phyloP scores from a whole-genome alignment of 2,113 vertebrate species.

The Tautogolabrus adspersus region DNA sequence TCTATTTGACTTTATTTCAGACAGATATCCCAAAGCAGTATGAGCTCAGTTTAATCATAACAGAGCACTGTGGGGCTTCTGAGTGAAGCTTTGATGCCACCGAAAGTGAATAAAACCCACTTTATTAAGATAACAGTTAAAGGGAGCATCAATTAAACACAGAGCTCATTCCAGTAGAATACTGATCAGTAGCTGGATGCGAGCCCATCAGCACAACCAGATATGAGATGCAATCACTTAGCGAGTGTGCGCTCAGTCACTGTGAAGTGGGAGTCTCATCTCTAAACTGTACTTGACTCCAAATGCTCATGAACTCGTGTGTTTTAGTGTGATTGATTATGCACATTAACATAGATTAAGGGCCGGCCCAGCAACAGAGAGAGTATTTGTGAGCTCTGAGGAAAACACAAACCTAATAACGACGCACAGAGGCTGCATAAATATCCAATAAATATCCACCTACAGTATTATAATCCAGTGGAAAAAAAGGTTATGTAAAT shows the following conservation, averaged over 20 bases:
- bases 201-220: constrained; percentile 37
- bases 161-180: constrained; percentile 23
- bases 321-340: constrained; percentile 61
- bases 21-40: background rate
- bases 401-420: constrained; percentile 38
- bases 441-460: constrained; percentile 24
- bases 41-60: constrained; percentile 20
- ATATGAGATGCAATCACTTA: constrained; percentile 33
- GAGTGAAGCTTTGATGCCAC: constrained; percentile 55
- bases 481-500: constrained; percentile 22
- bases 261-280: constrained; percentile 45
- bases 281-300: constrained; percentile 36
- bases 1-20: background rate
- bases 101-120: constrained; percentile 56
- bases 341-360: constrained; percentile 49
- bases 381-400: constrained; percentile 17
- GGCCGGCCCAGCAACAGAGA: constrained; percentile 22
- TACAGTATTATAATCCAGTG: constrained; percentile 1
- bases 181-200: constrained; percentile 58
- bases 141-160: constrained; percentile 53
- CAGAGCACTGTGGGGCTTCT: constrained; percentile 39
- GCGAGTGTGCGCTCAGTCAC: constrained; percentile 16
- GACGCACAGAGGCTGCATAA: constrained; percentile 26
- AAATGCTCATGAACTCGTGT: constrained; percentile 23
- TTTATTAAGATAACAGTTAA: constrained; percentile 68